Evolutionary conservation across 1,140 invertebrate species (phyloP).

Genomic region (Trichonephila clavata): DNA sequence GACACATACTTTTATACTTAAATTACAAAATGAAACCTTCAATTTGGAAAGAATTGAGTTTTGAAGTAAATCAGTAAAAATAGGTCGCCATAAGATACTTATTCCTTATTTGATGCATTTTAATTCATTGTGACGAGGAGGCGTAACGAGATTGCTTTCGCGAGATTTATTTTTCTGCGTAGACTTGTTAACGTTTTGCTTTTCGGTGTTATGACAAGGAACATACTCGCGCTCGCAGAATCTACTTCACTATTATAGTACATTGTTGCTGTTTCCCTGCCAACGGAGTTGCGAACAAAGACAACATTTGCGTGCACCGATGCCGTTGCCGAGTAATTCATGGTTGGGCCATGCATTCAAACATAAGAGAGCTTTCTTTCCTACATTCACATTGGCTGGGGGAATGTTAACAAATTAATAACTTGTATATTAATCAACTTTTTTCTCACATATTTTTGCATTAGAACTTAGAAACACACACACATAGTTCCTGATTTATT

Average conservation of each 20-base stretch:
- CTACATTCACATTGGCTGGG: not conserved
- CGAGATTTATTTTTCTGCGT: not conserved
- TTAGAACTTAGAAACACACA: not conserved
- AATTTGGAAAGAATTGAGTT: too few species aligned
- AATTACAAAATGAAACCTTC: too few species aligned
- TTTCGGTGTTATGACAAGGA: constrained; percentile 3
- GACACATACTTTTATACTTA: not conserved
- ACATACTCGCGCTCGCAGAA: not conserved
- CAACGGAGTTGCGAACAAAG: constrained; percentile 60
- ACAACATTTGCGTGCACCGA: constrained; percentile 50
- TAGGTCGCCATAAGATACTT: not conserved
- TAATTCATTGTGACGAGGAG: not conserved
- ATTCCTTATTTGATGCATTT: not conserved
- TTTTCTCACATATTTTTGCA: not conserved
- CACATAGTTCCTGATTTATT: not conserved
- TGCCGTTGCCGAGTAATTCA: constrained; percentile 31
- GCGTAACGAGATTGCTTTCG: not conserved
- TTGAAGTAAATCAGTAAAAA: not conserved
- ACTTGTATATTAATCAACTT: not conserved
- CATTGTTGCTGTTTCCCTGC: constrained; percentile 71
- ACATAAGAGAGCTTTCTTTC: not conserved
- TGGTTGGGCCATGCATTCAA: constrained; percentile 44
- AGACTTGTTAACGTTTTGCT: not conserved
- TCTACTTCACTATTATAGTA: not conserved
- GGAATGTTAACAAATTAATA: constrained; percentile 57